These are phyloP conservation scores for Brachionus sp. DNA, from an alignment of 1,140 invertebrate species.

Conservation along the genomic window DNA sequence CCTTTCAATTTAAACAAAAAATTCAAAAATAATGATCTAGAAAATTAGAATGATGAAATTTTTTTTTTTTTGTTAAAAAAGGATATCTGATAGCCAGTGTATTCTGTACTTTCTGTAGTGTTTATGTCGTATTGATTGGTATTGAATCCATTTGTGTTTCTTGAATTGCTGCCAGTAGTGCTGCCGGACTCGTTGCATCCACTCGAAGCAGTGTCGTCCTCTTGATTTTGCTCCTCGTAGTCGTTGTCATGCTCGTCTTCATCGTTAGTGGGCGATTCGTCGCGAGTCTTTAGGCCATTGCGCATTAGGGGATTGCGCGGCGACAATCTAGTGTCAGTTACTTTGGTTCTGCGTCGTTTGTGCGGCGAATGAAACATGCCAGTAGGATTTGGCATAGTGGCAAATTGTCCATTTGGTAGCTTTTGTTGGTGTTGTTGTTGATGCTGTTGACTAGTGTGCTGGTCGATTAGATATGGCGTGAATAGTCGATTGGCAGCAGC, in stretches of 20 bases:
- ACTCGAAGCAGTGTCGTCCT: slow-evolving; percentile 5
- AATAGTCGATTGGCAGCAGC: slow-evolving; percentile 32
- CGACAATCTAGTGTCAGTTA: slow-evolving; percentile 32
- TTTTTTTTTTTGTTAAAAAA: neutral
- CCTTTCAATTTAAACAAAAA: neutral
- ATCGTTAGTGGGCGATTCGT: neutral
- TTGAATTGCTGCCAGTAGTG: slow-evolving; percentile 9
- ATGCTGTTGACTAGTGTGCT: neutral
- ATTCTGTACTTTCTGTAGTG: neutral
- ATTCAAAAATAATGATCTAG: neutral
- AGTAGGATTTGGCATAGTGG: neutral
- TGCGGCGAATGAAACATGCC: slow-evolving; percentile 12
- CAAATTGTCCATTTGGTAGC: neutral
- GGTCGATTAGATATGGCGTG: slow-evolving; percentile 39
- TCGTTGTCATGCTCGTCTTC: slow-evolving; percentile 4
- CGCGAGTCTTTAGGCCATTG: neutral
- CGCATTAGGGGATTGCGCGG: neutral
- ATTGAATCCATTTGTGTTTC: neutral
- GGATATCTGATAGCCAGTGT: slow-evolving; percentile 45
- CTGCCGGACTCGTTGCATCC: slow-evolving; percentile 27
- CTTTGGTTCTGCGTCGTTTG: slow-evolving; percentile 33
- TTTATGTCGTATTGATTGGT: neutral
- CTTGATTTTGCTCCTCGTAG: slow-evolving; percentile 20
- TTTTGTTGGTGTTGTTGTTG: neutral
- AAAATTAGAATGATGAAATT: neutral